A percentile compares a stretch with the other conserved stretches of the same genome.
Conservation (phyloP, 2,113 vertebrate genomes). For the Steatornis caripensis region DNA sequence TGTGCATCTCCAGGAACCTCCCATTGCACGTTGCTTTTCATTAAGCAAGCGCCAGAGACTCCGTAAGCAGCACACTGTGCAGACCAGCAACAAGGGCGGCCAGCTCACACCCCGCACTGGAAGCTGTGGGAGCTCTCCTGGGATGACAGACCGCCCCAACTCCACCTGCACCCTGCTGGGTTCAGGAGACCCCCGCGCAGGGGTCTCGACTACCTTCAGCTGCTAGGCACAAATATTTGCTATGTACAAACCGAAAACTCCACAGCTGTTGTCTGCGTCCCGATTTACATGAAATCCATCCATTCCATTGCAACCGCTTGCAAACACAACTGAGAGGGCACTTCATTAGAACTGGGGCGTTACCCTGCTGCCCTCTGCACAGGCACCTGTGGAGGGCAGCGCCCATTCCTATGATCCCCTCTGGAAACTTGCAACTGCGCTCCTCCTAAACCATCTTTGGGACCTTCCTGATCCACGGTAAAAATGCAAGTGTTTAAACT, state of each 20-base stretch:
- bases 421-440: neutral
- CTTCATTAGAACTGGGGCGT: fast-evolving
- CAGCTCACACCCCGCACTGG: neutral
- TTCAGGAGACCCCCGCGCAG: neutral
- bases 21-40: neutral
- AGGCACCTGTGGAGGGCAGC: neutral
- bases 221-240: neutral
- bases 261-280: neutral
- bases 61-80: neutral
- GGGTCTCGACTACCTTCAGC: neutral
- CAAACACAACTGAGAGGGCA: neutral
- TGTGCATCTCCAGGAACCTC: neutral
- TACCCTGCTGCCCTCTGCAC: neutral
- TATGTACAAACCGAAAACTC: neutral
- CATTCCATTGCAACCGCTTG: neutral
- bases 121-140: neutral
- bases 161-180: neutral
- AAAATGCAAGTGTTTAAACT: neutral
- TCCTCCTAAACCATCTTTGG: neutral
- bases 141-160: neutral
- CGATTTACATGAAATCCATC: neutral
- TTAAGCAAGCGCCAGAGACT: neutral
- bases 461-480: neutral
- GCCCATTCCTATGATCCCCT: neutral
- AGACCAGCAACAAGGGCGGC: neutral